Evolutionary conservation across 1,140 invertebrate species (phyloP).

Genomic region (Hyposmocoma kahamanoa): DNA sequence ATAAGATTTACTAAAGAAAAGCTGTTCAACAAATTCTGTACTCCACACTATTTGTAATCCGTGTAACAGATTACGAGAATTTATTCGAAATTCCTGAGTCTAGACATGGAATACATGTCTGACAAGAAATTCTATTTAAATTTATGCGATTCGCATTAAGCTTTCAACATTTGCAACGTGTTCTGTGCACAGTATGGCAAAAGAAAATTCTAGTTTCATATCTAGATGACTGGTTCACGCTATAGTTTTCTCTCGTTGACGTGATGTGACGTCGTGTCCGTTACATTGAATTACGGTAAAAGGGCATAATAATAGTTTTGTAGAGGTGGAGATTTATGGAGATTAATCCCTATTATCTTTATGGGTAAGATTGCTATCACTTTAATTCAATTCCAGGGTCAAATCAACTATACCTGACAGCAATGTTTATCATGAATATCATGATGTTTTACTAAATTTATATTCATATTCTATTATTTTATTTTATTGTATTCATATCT

Average conservation of each 20-base stretch:
- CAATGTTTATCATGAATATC: no score
- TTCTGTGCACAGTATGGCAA: conserved; percentile 9
- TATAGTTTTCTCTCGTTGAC: not conserved
- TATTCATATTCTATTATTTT: no score
- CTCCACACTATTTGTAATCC: no score
- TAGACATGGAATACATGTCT: conserved; percentile 16
- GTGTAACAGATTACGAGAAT: conserved; percentile 5
- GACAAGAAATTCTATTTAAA: conserved; percentile 39
- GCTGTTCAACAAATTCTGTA: no score
- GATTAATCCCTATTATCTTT: no score
- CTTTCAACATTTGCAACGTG: conserved; percentile 26
- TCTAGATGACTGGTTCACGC: not conserved
- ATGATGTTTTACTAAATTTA: no score
- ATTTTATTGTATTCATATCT: no score
- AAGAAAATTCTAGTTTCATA: not conserved
- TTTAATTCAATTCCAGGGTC: no score
- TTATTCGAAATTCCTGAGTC: conserved; percentile 14
- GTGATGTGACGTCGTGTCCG: conserved; percentile 12
- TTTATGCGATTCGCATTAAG: conserved; percentile 22
- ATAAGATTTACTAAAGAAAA: no score
- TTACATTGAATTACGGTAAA: conserved; percentile 18
- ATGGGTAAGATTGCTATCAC: no score
- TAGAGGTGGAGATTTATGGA: no score
- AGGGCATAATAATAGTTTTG: not conserved
- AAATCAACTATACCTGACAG: no score